phyloP scores from a whole-genome alignment of 2,113 vertebrate genomes.

The Daboia siamensis region DNA sequence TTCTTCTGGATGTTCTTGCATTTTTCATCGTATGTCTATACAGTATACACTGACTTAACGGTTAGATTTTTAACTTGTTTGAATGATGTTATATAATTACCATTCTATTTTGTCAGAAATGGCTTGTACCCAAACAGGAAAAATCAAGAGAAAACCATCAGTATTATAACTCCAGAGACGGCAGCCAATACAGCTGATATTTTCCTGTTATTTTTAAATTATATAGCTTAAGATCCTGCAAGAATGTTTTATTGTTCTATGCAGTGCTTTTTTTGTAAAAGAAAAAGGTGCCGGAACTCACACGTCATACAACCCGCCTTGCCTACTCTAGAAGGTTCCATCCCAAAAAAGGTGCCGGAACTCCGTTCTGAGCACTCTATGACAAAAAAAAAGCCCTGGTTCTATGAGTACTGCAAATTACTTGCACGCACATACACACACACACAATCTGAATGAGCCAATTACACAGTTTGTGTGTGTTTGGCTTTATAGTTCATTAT shows the following conservation, averaged over 20 bases:
- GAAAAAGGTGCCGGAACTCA: too few species aligned
- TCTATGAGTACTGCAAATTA: neutral
- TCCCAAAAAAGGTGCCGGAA: too few species aligned
- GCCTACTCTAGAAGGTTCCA: too few species aligned
- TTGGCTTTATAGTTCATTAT: neutral
- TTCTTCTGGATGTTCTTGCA: neutral
- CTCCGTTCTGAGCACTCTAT: too few species aligned
- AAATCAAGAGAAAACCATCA: neutral
- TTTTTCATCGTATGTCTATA: neutral
- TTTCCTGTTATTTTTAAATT: neutral
- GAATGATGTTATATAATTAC: neutral
- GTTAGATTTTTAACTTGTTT: neutral
- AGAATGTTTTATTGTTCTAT: neutral
- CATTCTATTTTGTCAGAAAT: neutral
- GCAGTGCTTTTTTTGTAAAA: too few species aligned
- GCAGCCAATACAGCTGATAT: too few species aligned
- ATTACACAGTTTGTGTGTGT: neutral
- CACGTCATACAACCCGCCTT: too few species aligned
- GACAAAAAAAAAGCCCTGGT: too few species aligned
- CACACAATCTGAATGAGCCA: neutral
- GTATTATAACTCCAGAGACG: neutral
- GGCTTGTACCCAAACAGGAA: neutral
- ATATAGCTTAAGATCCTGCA: neutral
- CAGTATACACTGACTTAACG: neutral
- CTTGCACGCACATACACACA: accelerated